These are phyloP conservation scores for Sthenelais limicola DNA, from an alignment of 2,888 invertebrate species.

Conservation along the genomic window DNA sequence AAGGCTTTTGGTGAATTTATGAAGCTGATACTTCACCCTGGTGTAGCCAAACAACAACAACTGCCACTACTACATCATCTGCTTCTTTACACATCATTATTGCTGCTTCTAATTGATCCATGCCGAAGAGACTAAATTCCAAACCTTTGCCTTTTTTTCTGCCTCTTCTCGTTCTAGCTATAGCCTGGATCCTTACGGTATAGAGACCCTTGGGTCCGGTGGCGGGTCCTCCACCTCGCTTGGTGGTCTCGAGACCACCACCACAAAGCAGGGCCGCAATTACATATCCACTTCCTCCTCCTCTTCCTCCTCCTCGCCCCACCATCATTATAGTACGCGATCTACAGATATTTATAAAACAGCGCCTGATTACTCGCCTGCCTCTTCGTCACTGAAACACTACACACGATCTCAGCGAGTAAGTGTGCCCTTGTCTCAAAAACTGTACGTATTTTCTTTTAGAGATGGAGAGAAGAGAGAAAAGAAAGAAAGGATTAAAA, in stretches of 20 bases:
- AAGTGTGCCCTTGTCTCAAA: conserved; percentile 31
- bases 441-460: too few relatives aligned
- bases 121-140: too few relatives aligned
- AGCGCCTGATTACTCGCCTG: conserved; percentile 18
- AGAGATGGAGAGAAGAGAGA: too few relatives aligned
- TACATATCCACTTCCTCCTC: conserved; percentile 9
- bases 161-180: conserved; percentile 37
- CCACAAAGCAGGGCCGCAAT: conserved; percentile 15
- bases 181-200: conserved; percentile 34
- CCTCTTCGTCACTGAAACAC: conserved; percentile 32
- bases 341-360: conserved; percentile 37
- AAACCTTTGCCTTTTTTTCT: neutral
- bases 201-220: conserved; percentile 6
- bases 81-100: too few relatives aligned
- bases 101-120: too few relatives aligned
- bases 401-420: conserved; percentile 38
- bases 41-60: too few relatives aligned
- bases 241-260: neutral
- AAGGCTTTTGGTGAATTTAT: too few relatives aligned
- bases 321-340: conserved; percentile 34
- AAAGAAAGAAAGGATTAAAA: too few relatives aligned
- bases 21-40: too few relatives aligned
- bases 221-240: too few relatives aligned
- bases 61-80: too few relatives aligned
- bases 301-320: too few relatives aligned